Evolutionary conservation across 2,797 vertebrate genomes (phyloP).

Genomic region (Danio tinwini): DNA sequence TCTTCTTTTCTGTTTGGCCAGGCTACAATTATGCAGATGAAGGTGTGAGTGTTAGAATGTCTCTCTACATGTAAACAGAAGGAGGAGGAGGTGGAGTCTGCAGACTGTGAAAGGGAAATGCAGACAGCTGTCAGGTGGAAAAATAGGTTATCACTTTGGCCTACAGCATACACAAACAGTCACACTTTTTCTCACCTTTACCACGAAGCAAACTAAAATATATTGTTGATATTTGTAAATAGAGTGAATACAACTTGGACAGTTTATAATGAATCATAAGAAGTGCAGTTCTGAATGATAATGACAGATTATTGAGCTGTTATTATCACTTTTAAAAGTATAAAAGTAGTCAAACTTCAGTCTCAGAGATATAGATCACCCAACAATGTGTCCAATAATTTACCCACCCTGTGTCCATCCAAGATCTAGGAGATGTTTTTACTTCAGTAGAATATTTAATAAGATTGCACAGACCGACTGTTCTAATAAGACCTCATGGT

Average conservation of each 20-base stretch:
- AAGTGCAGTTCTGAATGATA: too few species aligned
- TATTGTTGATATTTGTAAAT: background rate
- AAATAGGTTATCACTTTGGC: slow-evolving; percentile 24
- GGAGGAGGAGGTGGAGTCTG: slow-evolving; percentile 33
- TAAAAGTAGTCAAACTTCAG: too few species aligned
- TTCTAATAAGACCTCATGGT: too few species aligned
- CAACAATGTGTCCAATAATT: too few species aligned
- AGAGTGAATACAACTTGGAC: background rate
- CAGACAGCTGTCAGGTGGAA: slow-evolving; percentile 43
- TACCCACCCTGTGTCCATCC: too few species aligned
- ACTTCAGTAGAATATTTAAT: too few species aligned
- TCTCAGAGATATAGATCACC: too few species aligned
- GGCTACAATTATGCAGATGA: slow-evolving; percentile 10
- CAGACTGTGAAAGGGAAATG: background rate
- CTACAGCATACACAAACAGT: slow-evolving; percentile 37
- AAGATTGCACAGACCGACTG: too few species aligned
- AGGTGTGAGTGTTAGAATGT: slow-evolving; percentile 7
- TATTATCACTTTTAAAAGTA: too few species aligned
- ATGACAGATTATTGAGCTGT: too few species aligned
- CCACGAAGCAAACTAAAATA: background rate
- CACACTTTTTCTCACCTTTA: slow-evolving; percentile 3
- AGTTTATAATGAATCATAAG: too few species aligned
- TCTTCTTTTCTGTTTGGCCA: slow-evolving; percentile 4
- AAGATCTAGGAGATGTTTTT: too few species aligned
- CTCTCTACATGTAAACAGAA: slow-evolving; percentile 43